Conservation (phyloP, 2,888 invertebrate species). For the Metopia argyrocephala region DNA sequence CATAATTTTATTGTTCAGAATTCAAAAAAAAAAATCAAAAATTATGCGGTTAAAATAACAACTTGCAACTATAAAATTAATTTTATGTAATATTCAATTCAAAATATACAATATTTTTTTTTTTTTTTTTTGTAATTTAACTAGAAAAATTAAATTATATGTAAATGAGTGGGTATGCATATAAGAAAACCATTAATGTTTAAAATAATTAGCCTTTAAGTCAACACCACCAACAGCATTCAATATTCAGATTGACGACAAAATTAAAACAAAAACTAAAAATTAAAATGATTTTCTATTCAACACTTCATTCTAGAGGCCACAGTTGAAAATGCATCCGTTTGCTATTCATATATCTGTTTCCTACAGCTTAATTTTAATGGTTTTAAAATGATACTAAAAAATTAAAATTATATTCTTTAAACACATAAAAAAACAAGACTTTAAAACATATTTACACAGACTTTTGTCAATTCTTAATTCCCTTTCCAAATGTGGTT, state of each 20-base stretch:
- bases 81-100: constrained; percentile 17
- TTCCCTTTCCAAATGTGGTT: too few species aligned
- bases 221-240: constrained; percentile 12
- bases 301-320: constrained; percentile 35
- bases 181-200: constrained; percentile 8
- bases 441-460: constrained; percentile 22
- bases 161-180: neutral
- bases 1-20: constrained; percentile 1
- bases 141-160: neutral
- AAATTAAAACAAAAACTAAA: too few species aligned
- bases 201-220: constrained; percentile 34
- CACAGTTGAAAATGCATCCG: constrained; percentile 51
- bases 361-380: constrained; percentile 2
- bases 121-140: neutral
- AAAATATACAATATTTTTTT: neutral
- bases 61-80: constrained; percentile 22
- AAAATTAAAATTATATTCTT: neutral
- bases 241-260: too few species aligned
- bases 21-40: neutral
- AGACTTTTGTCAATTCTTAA: too few species aligned
- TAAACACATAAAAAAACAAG: constrained; percentile 2
- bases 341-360: constrained; percentile 10
- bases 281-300: too few species aligned
- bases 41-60: neutral
- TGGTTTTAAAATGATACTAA: neutral